Evolutionary conservation across 2,888 invertebrate species (phyloP).

Genomic region (Synanthedon vespiformis): DNA sequence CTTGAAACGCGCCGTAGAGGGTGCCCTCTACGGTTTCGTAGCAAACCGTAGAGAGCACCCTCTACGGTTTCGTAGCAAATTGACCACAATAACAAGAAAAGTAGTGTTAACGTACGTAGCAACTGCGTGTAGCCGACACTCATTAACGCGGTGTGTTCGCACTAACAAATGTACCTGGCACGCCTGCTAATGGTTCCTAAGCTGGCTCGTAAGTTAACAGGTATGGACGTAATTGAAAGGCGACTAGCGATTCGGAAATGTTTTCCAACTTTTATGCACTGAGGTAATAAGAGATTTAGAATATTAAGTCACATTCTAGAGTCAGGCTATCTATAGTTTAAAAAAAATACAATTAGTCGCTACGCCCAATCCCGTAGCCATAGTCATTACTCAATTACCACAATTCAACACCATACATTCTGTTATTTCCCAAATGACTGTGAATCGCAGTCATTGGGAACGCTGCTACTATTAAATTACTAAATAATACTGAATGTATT

Average conservation of each 20-base stretch:
- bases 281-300: no score
- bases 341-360: neutral
- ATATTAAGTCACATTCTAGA: no score
- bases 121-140: neutral
- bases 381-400: neutral
- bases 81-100: neutral
- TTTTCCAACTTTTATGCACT: no score
- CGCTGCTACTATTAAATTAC: no score
- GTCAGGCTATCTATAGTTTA: no score
- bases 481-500: no score
- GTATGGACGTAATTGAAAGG: neutral
- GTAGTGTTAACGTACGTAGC: neutral
- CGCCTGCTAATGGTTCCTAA: constrained; percentile 1
- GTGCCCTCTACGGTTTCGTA: neutral
- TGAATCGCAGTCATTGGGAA: no score
- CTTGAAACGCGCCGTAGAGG: neutral
- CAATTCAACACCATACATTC: no score
- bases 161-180: neutral
- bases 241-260: neutral
- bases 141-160: neutral
- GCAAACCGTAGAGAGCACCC: neutral
- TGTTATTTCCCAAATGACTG: no score
- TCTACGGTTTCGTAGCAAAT: neutral
- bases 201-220: neutral
- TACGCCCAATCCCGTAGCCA: neutral